phyloP scores from a whole-genome alignment of 2,888 invertebrate species.

The Epinotia ramella region DNA sequence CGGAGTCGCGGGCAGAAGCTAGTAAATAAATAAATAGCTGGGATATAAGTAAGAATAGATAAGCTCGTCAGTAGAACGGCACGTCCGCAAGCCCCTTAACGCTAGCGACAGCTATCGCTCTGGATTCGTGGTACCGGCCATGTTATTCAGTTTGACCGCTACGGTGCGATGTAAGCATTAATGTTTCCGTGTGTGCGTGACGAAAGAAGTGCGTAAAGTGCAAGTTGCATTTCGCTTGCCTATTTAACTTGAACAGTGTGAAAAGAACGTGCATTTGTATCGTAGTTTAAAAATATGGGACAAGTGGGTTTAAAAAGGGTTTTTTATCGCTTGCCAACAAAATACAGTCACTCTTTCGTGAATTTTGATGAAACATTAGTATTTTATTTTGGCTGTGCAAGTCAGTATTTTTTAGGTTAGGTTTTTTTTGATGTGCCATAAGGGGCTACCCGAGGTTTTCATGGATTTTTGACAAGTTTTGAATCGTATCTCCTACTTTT shows the following conservation, averaged over 20 bases:
- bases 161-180: constrained; percentile 5
- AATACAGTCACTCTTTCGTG: too few species aligned
- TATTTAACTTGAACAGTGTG: constrained; percentile 3
- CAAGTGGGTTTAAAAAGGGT: not conserved
- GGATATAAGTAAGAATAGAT: too few species aligned
- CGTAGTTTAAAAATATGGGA: not conserved
- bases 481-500: too few species aligned
- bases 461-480: too few species aligned
- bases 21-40: too few species aligned
- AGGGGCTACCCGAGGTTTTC: too few species aligned
- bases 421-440: too few species aligned
- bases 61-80: not conserved
- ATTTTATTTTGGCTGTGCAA: too few species aligned
- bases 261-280: not conserved
- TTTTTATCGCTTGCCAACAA: too few species aligned
- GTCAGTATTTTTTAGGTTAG: too few species aligned
- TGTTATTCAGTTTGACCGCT: constrained; percentile 35
- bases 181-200: not conserved
- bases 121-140: constrained; percentile 19
- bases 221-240: not conserved
- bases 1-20: too few species aligned
- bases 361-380: too few species aligned
- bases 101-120: not conserved
- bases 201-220: constrained; percentile 7
- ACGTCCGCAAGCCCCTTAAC: not conserved